These are phyloP conservation scores for Camelus dromedarius DNA, from an alignment of 2,113 vertebrate genomes.

Conservation along the genomic window DNA sequence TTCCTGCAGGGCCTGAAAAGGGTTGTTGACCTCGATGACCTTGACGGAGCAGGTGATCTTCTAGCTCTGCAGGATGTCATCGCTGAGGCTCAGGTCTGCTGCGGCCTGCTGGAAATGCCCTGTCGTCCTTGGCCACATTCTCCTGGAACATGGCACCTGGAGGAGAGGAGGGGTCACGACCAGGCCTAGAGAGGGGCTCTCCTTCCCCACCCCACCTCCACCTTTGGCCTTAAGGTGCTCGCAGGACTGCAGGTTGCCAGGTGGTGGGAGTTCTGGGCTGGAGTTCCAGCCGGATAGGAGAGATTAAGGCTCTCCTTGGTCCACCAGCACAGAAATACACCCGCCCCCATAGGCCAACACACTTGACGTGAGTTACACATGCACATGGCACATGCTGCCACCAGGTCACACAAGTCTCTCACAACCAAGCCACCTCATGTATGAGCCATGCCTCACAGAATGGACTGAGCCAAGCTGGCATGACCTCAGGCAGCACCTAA, in stretches of 20 bases:
- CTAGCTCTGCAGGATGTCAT: constrained; percentile 98
- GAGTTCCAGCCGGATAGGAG: background rate
- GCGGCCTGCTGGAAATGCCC: constrained; percentile 97
- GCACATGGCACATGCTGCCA: background rate
- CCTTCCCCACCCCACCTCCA: background rate
- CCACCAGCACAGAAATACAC: background rate
- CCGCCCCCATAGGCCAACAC: background rate
- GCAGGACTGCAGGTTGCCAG: background rate
- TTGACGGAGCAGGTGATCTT: constrained; percentile 99
- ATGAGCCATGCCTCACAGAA: background rate
- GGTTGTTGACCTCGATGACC: constrained; percentile 97
- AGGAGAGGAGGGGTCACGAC: constrained; percentile 47
- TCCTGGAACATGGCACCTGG: constrained; percentile 99
- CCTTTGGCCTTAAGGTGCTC: background rate
- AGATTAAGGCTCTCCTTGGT: background rate
- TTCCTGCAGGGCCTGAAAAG: constrained; percentile 98
- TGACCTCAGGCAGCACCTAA: background rate
- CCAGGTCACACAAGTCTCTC: constrained; percentile 43
- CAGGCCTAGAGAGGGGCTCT: background rate
- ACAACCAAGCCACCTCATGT: background rate
- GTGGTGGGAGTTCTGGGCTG: background rate
- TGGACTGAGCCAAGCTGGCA: background rate
- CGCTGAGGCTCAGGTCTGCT: constrained; percentile 98
- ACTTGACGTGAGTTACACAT: constrained; percentile 2
- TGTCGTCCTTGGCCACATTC: constrained; percentile 95